These are phyloP conservation scores for Todus mexicanus DNA, from an alignment of 2,797 vertebrate genomes.

Conservation along the genomic window DNA sequence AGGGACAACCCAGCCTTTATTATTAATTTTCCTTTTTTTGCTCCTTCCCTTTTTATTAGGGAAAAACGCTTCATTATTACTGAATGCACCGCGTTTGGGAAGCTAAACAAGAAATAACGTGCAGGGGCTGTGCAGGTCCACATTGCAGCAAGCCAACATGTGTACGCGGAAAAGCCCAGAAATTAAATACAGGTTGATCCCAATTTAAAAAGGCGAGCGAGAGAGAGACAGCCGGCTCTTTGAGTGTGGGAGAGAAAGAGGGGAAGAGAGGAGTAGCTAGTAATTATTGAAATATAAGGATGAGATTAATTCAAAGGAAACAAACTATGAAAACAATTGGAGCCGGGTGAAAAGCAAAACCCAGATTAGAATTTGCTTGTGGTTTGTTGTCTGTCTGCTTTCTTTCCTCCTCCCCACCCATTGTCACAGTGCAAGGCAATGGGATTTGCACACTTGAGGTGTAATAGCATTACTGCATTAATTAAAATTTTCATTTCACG, in stretches of 20 bases:
- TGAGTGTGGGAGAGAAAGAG: conserved; percentile 39
- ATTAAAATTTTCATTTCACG: conserved; percentile 97
- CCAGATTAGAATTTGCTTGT: conserved; percentile 76
- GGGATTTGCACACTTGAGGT: conserved; percentile 90
- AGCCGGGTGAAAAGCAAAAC: conserved; percentile 66
- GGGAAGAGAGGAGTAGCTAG: conserved; percentile 58
- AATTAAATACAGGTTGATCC: conserved; percentile 38
- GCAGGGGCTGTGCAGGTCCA: background rate
- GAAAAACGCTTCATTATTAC: conserved; percentile 32
- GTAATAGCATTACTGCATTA: conserved; percentile 95
- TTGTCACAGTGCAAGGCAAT: conserved; percentile 80
- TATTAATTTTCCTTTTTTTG: background rate
- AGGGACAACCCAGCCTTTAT: background rate
- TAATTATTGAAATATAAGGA: conserved; percentile 72
- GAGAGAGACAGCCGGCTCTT: background rate
- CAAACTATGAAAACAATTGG: conserved; percentile 78
- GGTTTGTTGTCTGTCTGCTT: conserved; percentile 70
- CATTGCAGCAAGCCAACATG: background rate
- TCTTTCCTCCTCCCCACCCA: conserved; percentile 57
- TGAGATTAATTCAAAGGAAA: conserved; percentile 76
- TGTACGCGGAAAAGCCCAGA: background rate
- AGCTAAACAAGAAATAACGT: conserved; percentile 54
- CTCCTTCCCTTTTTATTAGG: background rate
- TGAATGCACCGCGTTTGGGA: background rate
- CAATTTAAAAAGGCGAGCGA: conserved; percentile 8